Percentiles rank a stretch among this genome's conserved stretches.
Evolutionary conservation across 2,797 vertebrate species (phyloP).

Genomic region (Cuculus canorus): DNA sequence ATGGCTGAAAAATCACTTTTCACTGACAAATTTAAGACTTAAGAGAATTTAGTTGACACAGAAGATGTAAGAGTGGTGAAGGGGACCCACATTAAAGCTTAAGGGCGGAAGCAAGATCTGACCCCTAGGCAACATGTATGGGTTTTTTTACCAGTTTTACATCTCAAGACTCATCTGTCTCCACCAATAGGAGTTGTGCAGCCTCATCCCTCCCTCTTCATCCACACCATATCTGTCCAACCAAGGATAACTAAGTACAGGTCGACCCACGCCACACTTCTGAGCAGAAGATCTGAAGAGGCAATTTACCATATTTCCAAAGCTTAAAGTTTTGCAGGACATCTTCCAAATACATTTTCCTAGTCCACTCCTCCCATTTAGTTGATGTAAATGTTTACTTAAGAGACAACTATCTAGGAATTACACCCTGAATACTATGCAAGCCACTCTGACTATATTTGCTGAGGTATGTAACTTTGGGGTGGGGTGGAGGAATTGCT

Average conservation of each 20-base stretch:
- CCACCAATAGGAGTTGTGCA: background rate
- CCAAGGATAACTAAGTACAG: background rate
- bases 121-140: background rate
- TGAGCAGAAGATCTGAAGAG: background rate
- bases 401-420: background rate
- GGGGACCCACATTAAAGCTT: background rate
- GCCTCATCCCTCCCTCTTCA: background rate
- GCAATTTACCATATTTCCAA: background rate
- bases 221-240: background rate
- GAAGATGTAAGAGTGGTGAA: background rate
- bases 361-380: background rate
- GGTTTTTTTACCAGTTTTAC: background rate
- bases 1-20: background rate
- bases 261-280: background rate
- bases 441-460: background rate
- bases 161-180: background rate
- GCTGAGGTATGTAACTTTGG: background rate
- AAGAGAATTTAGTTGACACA: background rate
- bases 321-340: background rate
- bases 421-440: background rate
- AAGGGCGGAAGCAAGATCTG: background rate
- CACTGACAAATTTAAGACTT: no score
- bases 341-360: background rate
- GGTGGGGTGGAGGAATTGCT: background rate
- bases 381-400: background rate